These are phyloP conservation scores for Lithobates sylvaticus DNA, from an alignment of 2,797 vertebrate species.

Conservation along the genomic window DNA sequence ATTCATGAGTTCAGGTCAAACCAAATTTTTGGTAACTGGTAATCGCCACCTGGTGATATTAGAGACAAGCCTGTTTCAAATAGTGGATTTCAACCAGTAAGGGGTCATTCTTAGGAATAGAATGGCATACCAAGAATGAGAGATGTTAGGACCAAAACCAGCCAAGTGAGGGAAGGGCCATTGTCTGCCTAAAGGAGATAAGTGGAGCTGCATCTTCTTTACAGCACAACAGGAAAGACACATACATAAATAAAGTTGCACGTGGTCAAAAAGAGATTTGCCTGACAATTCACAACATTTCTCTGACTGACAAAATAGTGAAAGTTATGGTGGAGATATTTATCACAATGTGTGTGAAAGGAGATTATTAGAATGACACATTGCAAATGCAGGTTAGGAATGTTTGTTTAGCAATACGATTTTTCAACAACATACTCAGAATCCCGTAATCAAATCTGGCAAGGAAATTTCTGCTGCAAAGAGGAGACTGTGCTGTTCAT, in stretches of 20 bases:
- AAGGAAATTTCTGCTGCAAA: slow-evolving; percentile 55
- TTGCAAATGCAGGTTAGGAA: slow-evolving; percentile 47
- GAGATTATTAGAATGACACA: slow-evolving; percentile 45
- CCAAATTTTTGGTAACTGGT: no score
- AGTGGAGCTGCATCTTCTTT: no score
- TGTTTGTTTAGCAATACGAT: slow-evolving; percentile 54
- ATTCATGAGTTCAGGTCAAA: no score
- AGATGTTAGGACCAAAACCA: no score
- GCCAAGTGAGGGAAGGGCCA: no score
- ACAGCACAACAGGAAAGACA: not conserved
- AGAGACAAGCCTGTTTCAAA: no score
- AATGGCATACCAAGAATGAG: no score
- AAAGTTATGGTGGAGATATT: slow-evolving; percentile 9
- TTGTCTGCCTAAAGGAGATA: no score
- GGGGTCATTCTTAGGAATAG: no score
- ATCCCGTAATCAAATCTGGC: slow-evolving; percentile 58
- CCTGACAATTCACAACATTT: not conserved
- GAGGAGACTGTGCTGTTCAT: slow-evolving; percentile 51
- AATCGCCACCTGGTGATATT: no score
- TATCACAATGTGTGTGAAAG: not conserved
- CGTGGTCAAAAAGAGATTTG: not conserved
- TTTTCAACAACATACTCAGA: slow-evolving; percentile 42
- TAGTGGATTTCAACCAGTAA: no score
- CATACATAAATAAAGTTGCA: no score
- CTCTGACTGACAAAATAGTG: not conserved